Evolutionary conservation across 2,797 vertebrate species (phyloP).

Genomic region (Morelia viridis): DNA sequence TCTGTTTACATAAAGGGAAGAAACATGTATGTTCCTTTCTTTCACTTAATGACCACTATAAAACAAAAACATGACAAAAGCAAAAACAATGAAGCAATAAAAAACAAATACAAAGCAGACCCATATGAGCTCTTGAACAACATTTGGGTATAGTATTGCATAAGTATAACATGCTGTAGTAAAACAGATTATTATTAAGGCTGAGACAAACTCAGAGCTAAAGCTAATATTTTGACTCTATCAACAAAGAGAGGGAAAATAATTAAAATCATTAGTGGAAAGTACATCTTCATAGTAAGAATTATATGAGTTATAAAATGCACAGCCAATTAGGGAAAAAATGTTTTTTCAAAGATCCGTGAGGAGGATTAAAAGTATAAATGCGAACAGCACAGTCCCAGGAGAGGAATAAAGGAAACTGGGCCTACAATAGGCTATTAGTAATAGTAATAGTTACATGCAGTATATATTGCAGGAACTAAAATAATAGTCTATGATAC

Average conservation of each 20-base stretch:
- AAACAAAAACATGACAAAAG: not conserved
- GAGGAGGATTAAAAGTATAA: not conserved
- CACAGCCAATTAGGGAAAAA: not conserved
- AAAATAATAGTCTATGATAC: not conserved
- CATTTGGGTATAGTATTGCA: not conserved
- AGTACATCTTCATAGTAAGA: not conserved
- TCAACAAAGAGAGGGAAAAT: not conserved
- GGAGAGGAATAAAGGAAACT: not conserved
- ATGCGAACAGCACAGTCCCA: not conserved
- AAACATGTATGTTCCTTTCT: not conserved
- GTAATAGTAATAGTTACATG: not conserved
- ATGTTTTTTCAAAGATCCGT: not conserved
- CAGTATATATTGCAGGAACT: not conserved
- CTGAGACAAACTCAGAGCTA: not conserved
- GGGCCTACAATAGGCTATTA: not conserved
- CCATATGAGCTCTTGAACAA: not conserved
- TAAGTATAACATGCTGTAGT: not conserved
- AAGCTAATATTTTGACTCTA: not conserved
- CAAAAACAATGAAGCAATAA: not conserved
- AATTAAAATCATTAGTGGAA: not conserved
- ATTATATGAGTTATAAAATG: not conserved
- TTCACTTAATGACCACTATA: not conserved
- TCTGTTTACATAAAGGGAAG: not conserved
- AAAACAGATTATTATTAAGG: not conserved
- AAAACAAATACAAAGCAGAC: not conserved